These are phyloP conservation scores for Macrophya alboannulata DNA, from an alignment of 2,888 invertebrate species.

Conservation along the genomic window DNA sequence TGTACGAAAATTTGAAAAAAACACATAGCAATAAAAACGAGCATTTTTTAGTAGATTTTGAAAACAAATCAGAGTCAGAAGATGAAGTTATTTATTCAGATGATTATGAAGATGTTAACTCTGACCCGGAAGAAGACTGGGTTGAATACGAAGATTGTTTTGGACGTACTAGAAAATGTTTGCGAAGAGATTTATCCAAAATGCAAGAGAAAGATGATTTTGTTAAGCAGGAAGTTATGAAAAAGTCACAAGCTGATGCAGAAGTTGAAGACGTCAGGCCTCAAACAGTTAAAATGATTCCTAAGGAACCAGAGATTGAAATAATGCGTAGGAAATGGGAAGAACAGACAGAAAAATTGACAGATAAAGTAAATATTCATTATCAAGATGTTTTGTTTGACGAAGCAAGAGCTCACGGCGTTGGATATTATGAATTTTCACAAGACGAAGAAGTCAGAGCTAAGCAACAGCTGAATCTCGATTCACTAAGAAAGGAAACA, in stretches of 20 bases:
- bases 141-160: conserved; percentile 94
- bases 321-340: conserved; percentile 94
- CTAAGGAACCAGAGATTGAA: conserved; percentile 80
- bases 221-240: conserved; percentile 70
- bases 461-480: conserved; percentile 91
- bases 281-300: conserved; percentile 22
- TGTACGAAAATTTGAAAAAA: conserved; percentile 74
- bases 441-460: conserved; percentile 90
- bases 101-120: conserved; percentile 65
- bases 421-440: conserved; percentile 95
- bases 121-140: conserved; percentile 82
- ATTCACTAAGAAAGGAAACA: conserved; percentile 87
- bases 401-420: conserved; percentile 96
- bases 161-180: conserved; percentile 93
- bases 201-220: conserved; percentile 85
- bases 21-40: conserved; percentile 69
- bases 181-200: conserved; percentile 88
- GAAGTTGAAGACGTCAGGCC: conserved; percentile 72
- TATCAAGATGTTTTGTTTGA: conserved; percentile 96
- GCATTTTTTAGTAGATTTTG: conserved; percentile 76
- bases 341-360: conserved; percentile 88
- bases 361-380: conserved; percentile 90
- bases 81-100: conserved; percentile 66
- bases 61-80: conserved; percentile 71
- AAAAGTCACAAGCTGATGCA: conserved; percentile 58